Evolutionary conservation across 2,113 vertebrate species (phyloP).

Genomic region (Peucedramus taeniatus): DNA sequence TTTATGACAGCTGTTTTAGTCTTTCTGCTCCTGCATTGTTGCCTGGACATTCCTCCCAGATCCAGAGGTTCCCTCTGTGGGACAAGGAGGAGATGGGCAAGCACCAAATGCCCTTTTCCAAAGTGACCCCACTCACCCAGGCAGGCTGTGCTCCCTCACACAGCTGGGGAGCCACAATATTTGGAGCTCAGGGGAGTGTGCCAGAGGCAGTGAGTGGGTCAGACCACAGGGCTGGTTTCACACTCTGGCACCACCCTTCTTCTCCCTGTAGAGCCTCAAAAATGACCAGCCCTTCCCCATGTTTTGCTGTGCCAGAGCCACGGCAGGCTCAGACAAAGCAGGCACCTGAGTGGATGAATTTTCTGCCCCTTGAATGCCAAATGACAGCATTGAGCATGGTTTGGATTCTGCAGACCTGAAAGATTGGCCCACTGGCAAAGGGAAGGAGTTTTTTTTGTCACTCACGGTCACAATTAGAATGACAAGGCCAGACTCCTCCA

Average conservation of each 20-base stretch:
- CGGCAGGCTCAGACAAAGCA: background rate
- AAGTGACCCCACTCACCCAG: rapidly evolving
- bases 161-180: rapidly evolving
- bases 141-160: background rate
- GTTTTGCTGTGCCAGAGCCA: background rate
- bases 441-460: slow-evolving; percentile 56
- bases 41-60: background rate
- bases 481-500: slow-evolving; percentile 64
- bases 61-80: background rate
- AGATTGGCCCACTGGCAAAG: slow-evolving; percentile 17
- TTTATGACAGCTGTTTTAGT: background rate
- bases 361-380: background rate
- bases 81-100: background rate
- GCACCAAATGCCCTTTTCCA: background rate
- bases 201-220: background rate
- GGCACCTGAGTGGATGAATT: background rate
- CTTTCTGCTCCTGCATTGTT: background rate
- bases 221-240: background rate
- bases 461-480: slow-evolving; percentile 66
- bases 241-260: background rate
- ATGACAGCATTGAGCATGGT: background rate
- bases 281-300: background rate
- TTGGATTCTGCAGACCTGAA: slow-evolving; percentile 24
- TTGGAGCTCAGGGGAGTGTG: background rate
- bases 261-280: background rate